Conservation (phyloP, 2,113 vertebrate species). For the Oncorhynchus clarkii region DNA sequence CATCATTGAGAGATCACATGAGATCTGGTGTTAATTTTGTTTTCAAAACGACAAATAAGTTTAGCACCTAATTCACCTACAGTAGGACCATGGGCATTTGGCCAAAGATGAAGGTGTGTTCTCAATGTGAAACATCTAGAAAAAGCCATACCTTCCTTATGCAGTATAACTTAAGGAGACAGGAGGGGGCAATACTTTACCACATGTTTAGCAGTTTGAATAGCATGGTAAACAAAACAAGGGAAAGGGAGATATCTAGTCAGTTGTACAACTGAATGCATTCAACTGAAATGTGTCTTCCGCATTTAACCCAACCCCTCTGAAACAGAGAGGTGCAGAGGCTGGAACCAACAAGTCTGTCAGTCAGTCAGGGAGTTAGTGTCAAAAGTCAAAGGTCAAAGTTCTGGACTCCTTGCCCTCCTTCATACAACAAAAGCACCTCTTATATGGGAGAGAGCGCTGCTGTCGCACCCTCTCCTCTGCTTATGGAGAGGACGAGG, state of each 20-base stretch:
- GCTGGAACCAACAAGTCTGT: constrained; percentile 17
- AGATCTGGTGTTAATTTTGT: too few relatives aligned
- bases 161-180: neutral
- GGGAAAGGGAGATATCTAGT: too few relatives aligned
- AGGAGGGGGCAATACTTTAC: too few relatives aligned
- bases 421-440: constrained; percentile 22
- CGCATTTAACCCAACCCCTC: too few relatives aligned
- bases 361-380: neutral
- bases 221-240: too few relatives aligned
- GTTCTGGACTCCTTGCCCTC: constrained; percentile 1
- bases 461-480: constrained; percentile 19
- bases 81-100: neutral
- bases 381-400: constrained; percentile 7
- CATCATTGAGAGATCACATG: neutral
- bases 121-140: neutral
- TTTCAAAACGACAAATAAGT: too few relatives aligned
- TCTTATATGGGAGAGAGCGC: constrained; percentile 35
- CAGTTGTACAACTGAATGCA: too few relatives aligned
- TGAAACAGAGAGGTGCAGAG: too few relatives aligned
- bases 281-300: too few relatives aligned
- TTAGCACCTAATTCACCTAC: neutral
- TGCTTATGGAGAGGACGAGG: constrained; percentile 27
- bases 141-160: neutral
- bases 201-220: too few relatives aligned
- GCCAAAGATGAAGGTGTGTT: neutral